Evolutionary conservation across 2,113 vertebrate species (phyloP).

Genomic region (Varanus salvator): DNA sequence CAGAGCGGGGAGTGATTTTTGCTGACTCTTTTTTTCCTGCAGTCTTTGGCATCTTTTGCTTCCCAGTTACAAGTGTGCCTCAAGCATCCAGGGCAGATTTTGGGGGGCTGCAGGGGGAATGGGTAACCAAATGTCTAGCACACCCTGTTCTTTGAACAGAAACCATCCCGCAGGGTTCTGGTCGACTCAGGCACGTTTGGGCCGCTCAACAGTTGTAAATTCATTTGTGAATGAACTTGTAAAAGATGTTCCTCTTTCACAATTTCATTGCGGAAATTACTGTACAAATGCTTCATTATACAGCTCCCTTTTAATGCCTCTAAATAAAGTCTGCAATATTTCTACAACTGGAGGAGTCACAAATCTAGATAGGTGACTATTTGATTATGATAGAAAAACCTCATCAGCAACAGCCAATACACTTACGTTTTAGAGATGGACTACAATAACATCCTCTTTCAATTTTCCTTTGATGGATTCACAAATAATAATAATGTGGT

Average conservation of each 20-base stretch:
- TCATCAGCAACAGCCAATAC: background rate
- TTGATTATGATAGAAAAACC: accelerated
- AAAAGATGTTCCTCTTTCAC: accelerated
- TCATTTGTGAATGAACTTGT: background rate
- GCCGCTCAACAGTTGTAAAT: background rate
- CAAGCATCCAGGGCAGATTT: background rate
- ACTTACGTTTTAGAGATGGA: accelerated
- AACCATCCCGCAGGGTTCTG: background rate
- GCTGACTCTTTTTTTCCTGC: background rate
- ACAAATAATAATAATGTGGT: background rate
- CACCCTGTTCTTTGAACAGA: background rate
- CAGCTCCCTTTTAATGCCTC: accelerated
- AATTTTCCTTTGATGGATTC: background rate
- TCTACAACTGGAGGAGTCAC: background rate
- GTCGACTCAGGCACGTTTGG: accelerated
- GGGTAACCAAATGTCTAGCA: background rate
- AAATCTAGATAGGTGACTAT: background rate
- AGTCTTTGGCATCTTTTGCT: background rate
- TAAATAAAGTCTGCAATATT: background rate
- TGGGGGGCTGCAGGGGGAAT: background rate
- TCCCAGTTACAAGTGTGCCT: background rate
- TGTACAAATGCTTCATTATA: background rate
- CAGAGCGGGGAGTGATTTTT: background rate
- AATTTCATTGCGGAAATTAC: accelerated
- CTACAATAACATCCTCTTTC: background rate